Percentiles rank a stretch among this genome's conserved stretches.
Evolutionary conservation across 92 coral and sea anemone species (phyloP).

Genomic region (Galaxea fascicularis): DNA sequence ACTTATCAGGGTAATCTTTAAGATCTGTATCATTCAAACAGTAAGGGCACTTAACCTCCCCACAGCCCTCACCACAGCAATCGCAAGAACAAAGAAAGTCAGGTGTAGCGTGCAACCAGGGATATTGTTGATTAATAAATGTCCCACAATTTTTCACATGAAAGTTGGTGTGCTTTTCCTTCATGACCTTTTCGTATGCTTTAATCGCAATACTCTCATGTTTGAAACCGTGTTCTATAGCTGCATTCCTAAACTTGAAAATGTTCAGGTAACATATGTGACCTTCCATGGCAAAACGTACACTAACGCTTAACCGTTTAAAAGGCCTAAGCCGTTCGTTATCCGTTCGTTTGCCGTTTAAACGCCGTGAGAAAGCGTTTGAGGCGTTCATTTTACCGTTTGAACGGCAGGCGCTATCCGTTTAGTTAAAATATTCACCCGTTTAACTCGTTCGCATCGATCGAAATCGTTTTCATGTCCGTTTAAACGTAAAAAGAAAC

Average conservation of each 20-base stretch:
- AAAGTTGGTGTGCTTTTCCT: conserved; percentile 51
- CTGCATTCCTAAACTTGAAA: conserved; percentile 44
- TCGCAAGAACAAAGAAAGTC: conserved; percentile 37
- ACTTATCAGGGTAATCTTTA: conserved; percentile 31
- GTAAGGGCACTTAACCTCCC: conserved; percentile 50
- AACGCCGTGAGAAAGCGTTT: too few relatives aligned
- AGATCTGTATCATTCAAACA: conserved; percentile 36
- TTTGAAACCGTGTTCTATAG: conserved; percentile 48
- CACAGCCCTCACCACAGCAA: conserved; percentile 50
- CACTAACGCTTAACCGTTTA: too few relatives aligned
- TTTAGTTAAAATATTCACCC: too few relatives aligned
- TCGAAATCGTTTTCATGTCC: too few relatives aligned
- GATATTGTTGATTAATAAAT: conserved; percentile 27
- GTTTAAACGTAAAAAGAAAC: too few relatives aligned
- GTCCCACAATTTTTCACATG: conserved; percentile 19
- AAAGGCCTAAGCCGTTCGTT: too few relatives aligned
- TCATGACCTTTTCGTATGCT: conserved; percentile 59
- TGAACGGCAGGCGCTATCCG: too few relatives aligned
- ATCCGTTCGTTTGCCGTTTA: too few relatives aligned
- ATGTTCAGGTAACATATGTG: conserved; percentile 72
- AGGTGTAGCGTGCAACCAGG: conserved; percentile 42
- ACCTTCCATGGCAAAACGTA: too few relatives aligned
- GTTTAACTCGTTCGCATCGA: too few relatives aligned
- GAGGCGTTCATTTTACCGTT: too few relatives aligned
- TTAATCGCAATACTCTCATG: conserved; percentile 56